Percentiles rank a stretch among this genome's conserved stretches.
Conservation (phyloP, 2,113 vertebrate genomes). For the Gobiocypris rarus region DNA sequence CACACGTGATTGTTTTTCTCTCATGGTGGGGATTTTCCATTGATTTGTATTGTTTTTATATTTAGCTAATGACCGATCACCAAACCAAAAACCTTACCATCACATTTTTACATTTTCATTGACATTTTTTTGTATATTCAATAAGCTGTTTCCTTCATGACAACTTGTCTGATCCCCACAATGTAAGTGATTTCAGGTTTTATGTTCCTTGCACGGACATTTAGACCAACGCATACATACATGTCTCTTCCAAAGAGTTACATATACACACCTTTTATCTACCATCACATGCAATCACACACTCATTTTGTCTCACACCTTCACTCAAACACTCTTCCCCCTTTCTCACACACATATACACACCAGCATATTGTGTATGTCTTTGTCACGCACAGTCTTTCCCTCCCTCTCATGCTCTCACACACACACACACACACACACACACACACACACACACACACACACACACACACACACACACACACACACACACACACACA, state of each 20-base stretch:
- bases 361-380: slow-evolving; percentile 42
- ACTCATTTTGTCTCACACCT: neutral
- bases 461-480: slow-evolving; percentile 56
- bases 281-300: neutral
- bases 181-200: neutral
- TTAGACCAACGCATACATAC: neutral
- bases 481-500: slow-evolving; percentile 37
- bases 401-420: slow-evolving; percentile 52
- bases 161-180: neutral
- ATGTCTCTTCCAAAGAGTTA: neutral
- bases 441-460: slow-evolving; percentile 14
- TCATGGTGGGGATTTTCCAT: neutral
- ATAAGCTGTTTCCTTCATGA: neutral
- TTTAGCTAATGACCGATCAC: neutral
- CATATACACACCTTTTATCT: slow-evolving; percentile 19
- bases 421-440: slow-evolving; percentile 30
- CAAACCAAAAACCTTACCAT: neutral
- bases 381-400: slow-evolving; percentile 58
- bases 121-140: neutral
- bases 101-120: neutral
- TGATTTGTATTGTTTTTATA: neutral
- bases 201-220: neutral
- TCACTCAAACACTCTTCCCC: neutral
- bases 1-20: neutral
- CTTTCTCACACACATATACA: neutral